Evolutionary conservation across 2,888 invertebrate species (phyloP), one percentile per base, ranked within the genome.

Genomic region (Cephalotes varians): DNA sequence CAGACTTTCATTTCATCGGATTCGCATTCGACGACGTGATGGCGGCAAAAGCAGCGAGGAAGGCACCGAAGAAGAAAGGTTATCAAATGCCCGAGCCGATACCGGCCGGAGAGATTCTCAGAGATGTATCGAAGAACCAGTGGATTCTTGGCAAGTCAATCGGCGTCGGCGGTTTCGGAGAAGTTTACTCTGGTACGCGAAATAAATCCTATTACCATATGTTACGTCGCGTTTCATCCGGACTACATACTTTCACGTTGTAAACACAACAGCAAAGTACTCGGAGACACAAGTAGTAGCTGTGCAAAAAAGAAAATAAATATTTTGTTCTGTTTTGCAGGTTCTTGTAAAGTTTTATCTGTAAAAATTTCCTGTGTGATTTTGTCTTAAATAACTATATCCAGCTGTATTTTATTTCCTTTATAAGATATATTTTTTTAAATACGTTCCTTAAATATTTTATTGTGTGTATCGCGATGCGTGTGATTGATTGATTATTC

Each of bases 131-230:
- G 15, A 98, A 98, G 93, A 97, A 97, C 86, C 96, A 97, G 93
- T 99, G 99, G 99, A 96, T 96, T 87, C 95, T 99, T 82, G 98
- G 98, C 0, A 96, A 96, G 18, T 97, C 98, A 0, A 98, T 99
- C 84, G 99, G 99, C 0, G 96, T 97, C 81, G 99, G 99, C 0
- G 99, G 99, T 15, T 99, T 99, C 94, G 99, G 99, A 0, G 98
- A 98, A 94, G 98, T 99, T 91, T 99, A 99, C 94, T 96, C 97
- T 0, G 98, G 98, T 58, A 96, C 9, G 49, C 34, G 34, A 49
- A 34, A 60, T 5, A 6, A 79, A 44, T 79, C 44, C 12, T 28
- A 15, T 56, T 25, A 18, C 7, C 31, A 12, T 25, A 51, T 51
- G 2, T 31, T 37, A 54, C 12, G 9, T 76, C 5, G n/a, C 49